These are phyloP conservation scores for Drosophila cognata DNA, from an alignment of 2,888 invertebrate species.

Conservation along the genomic window DNA sequence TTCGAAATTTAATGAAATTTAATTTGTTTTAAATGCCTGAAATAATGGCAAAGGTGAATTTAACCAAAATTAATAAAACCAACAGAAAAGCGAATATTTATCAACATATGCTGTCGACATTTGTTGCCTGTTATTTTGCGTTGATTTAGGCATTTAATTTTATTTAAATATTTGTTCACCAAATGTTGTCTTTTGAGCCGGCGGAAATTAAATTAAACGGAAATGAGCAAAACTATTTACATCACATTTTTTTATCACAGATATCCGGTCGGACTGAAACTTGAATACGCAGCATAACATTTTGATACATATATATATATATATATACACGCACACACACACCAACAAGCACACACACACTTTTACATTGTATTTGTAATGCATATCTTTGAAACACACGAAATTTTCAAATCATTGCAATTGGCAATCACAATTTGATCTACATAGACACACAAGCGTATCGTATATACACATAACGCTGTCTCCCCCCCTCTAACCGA, in stretches of 20 bases:
- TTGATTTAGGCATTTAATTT: slow-evolving; percentile 24
- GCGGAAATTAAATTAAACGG: slow-evolving; percentile 60
- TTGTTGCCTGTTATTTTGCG: slow-evolving; percentile 5
- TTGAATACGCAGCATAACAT: neutral
- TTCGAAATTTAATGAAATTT: neutral
- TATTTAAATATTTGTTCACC: neutral
- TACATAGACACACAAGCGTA: neutral
- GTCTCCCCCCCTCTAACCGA: neutral
- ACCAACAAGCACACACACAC: no score
- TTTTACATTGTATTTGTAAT: neutral
- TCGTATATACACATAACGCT: neutral
- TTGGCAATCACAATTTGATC: neutral
- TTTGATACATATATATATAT: neutral
- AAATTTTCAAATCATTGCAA: neutral
- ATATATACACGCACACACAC: neutral
- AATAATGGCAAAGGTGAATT: neutral
- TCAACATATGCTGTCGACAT: slow-evolving; percentile 24
- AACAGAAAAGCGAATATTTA: slow-evolving; percentile 5
- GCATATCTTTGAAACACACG: neutral
- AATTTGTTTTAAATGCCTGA: neutral
- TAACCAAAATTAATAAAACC: neutral
- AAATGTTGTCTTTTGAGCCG: slow-evolving; percentile 47
- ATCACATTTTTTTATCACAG: slow-evolving; percentile 9
- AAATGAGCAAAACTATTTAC: slow-evolving; percentile 44
- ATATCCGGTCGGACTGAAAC: slow-evolving; percentile 34